phyloP scores from a whole-genome alignment of 2,113 vertebrate genomes.

The Lota lota region DNA sequence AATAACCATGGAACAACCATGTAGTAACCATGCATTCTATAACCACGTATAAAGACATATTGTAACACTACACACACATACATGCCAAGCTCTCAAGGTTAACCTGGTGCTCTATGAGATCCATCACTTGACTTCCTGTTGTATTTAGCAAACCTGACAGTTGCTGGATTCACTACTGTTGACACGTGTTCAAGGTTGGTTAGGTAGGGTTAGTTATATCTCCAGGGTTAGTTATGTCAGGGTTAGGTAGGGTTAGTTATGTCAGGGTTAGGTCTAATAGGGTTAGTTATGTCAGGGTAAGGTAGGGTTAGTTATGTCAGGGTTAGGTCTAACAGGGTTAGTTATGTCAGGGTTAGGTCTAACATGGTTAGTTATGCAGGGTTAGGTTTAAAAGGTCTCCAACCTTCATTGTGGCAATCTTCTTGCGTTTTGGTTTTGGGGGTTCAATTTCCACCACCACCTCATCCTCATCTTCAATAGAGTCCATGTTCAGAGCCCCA shows the following conservation, averaged over 20 bases:
- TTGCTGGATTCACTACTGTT: too few relatives aligned
- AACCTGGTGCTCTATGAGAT: too few relatives aligned
- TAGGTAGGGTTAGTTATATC: neutral
- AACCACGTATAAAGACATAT: neutral
- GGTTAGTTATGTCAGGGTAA: neutral
- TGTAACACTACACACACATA: neutral
- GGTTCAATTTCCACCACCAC: slow-evolving; percentile 36
- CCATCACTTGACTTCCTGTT: too few relatives aligned
- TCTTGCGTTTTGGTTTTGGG: slow-evolving; percentile 51
- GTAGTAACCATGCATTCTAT: too few relatives aligned
- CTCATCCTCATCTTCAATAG: slow-evolving; percentile 55
- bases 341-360: neutral
- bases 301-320: neutral
- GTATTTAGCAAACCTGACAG: too few relatives aligned
- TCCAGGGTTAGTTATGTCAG: neutral
- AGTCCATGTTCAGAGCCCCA: slow-evolving; percentile 32
- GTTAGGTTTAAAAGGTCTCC: slow-evolving; percentile 1
- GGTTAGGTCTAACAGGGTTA: neutral
- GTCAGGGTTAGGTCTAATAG: neutral
- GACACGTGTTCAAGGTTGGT: neutral
- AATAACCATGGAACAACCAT: too few relatives aligned
- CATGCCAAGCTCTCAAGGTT: neutral
- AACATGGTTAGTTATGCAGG: neutral
- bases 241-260: neutral
- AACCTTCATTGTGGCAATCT: slow-evolving; percentile 58